Base-by-base conservation (phyloP, 2,797 vertebrate species). In the Sebastes miniatus region DNA sequence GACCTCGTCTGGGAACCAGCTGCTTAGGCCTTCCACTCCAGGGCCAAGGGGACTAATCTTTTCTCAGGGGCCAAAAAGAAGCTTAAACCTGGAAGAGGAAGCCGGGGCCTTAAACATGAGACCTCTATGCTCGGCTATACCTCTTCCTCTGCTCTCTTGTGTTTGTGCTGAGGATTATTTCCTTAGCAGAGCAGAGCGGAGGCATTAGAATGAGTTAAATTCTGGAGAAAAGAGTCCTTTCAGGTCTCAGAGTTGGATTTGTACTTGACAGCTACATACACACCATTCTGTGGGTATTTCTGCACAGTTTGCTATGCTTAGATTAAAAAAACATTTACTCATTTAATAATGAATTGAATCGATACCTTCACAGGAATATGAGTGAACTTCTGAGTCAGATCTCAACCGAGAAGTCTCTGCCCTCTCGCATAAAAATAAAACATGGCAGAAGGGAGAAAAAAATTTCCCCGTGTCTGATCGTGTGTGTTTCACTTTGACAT, bases 41-140 rank as follows among this genome's bases (percentile, higher is more conserved):
- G 87, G 91, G 86, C 88, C 89, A 71, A 85, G 56, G 80, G 87
- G 87, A 85, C 87, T 90, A 88, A 93, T 90, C 91, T 90, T 88
- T 87, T 89, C 87, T 90, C 87, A 82, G 86, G 86, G 89, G 88
- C 90, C 85, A 89, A 88, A 86, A 92, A 91, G 72, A 69, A 90
- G 88, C 91, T 93, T 93, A 94, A 86, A 92, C 85, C 90, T 92
- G 85, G 83, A 92, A 91, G 87, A 91, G 86, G 93, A 91, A 93
- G 89, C 83, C 47, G 84, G 78, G 83, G 88, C 83, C 87, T 91
- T 87, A 89, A 66, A 88, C 87, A 70, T 89, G 80, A 92, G 91
- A 88, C 85, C 83, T 83, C 47, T 50, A 50, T 50, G 47, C 47
- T 20, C 52, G n/a, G 74, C 83, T 87, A 74, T 77, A 89, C 77